Evolutionary conservation across 2,113 vertebrate species (phyloP), one percentile per base, ranked within the genome.

Genomic region (Tautogolabrus adspersus): DNA sequence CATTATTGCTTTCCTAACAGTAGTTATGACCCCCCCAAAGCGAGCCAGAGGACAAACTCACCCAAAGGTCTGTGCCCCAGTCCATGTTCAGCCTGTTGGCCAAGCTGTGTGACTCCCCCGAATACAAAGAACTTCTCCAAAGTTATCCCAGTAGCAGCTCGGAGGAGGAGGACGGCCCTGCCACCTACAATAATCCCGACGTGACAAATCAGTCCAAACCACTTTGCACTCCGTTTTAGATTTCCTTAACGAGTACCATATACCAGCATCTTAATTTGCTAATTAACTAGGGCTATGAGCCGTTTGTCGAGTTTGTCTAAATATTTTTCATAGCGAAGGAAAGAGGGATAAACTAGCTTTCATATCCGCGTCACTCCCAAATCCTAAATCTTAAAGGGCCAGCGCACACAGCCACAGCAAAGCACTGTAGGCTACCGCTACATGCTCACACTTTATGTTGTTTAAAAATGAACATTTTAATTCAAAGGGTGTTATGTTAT

Each of bases 11-110:
- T 56, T 1, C 38, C 34, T 34, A 46, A 21, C 10, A 15, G 2
- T 51, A n/a, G 5, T 12, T 13, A 15, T 13, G 37, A 16, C 5
- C 11, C 2, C 11, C 2, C 6, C 11, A 23, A 63, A 40, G 12
- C 16, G 40, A 64, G 15, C 13, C 26, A 54, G 55, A 69, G 38
- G 73, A 61, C 15, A 30, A 65, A 94, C 95, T 95, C 89, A 95
- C 95, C 95, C 95, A 95, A 34, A 95, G 94, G 66, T 95, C 95
- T 5, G 94, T 93, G 67, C 95, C 95, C 95, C 95, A 95, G 87
- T 95, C 94, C 95, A 95, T 95, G 90, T 85, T 92, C 82, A 73
- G 79, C 82, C 75, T 75, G 86, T 61, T 34, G 84, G 71, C 79
- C 86, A 73, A 83, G 71, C 80, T 65, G 82, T 68, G 55, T 75